phyloP scores from a whole-genome alignment of 2,888 invertebrate genomes.

The Eilema depressum region DNA sequence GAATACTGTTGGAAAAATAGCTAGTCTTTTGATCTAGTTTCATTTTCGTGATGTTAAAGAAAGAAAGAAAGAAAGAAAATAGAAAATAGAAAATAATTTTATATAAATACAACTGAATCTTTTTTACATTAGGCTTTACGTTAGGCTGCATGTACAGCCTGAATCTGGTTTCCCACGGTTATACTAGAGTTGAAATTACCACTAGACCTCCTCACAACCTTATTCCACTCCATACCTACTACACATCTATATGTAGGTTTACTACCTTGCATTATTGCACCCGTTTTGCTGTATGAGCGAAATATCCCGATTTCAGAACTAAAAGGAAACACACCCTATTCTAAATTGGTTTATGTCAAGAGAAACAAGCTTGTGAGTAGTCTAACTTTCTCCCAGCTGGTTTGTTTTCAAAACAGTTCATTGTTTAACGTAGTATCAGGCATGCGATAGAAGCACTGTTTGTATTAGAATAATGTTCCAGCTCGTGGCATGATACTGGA shows the following conservation, averaged over 20 bases:
- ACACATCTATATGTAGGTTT: too few species aligned
- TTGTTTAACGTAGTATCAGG: slow-evolving; percentile 15
- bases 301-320: not conserved
- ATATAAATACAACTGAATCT: too few species aligned
- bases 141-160: too few species aligned
- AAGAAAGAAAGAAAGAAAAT: too few species aligned
- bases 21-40: too few species aligned
- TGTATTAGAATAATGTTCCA: slow-evolving; percentile 3
- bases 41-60: too few species aligned
- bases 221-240: not conserved
- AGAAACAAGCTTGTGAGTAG: slow-evolving; percentile 40
- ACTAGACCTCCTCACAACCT: not conserved
- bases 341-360: slow-evolving; percentile 58
- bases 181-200: not conserved
- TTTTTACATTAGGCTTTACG: too few species aligned
- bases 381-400: slow-evolving; percentile 46
- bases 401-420: slow-evolving; percentile 45
- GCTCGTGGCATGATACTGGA: not conserved
- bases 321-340: slow-evolving; percentile 21
- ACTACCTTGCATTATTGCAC: too few species aligned
- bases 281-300: too few species aligned
- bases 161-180: not conserved
- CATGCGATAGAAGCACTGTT: slow-evolving; percentile 1
- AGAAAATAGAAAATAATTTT: too few species aligned
- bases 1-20: too few species aligned